phyloP scores from a whole-genome alignment of 2,797 vertebrate species.

The Myripristis murdjan region DNA sequence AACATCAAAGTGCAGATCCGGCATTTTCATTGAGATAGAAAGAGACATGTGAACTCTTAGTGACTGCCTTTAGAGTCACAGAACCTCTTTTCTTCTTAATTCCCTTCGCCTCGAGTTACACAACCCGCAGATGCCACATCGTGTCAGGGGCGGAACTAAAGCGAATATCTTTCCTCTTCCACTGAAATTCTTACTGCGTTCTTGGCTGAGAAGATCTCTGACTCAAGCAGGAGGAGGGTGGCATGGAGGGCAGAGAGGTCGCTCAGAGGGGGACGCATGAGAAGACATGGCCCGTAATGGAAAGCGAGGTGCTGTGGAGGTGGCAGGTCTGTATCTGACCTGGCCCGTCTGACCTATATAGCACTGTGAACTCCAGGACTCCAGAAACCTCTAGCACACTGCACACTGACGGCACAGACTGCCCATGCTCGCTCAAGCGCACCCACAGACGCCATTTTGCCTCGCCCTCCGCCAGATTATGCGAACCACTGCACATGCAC shows the following conservation, averaged over 20 bases:
- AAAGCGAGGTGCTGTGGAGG: constrained; percentile 16
- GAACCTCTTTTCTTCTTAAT: constrained; percentile 47
- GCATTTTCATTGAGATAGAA: constrained; percentile 29
- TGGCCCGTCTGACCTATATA: constrained; percentile 47
- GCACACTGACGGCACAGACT: background rate
- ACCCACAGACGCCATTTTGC: constrained; percentile 2
- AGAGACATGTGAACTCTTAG: constrained; percentile 64
- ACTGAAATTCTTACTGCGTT: constrained; percentile 37
- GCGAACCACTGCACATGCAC: no score
- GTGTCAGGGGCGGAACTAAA: constrained; percentile 47
- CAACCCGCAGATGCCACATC: constrained; percentile 70
- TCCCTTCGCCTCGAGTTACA: constrained; percentile 71
- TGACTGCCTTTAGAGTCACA: constrained; percentile 62
- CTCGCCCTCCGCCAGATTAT: background rate
- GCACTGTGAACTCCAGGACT: constrained; percentile 27
- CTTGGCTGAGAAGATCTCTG: constrained; percentile 42
- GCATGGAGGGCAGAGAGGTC: background rate
- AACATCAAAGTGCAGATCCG: constrained; percentile 53
- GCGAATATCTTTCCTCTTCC: constrained; percentile 41
- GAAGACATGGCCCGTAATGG: constrained; percentile 7
- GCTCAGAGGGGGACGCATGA: background rate
- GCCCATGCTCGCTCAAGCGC: background rate
- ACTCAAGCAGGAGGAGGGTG: constrained; percentile 22
- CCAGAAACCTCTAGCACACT: background rate
- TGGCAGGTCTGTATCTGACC: constrained; percentile 15